Conservation (phyloP, 2,113 vertebrate genomes). For the Nyctereutes procyonoides region DNA sequence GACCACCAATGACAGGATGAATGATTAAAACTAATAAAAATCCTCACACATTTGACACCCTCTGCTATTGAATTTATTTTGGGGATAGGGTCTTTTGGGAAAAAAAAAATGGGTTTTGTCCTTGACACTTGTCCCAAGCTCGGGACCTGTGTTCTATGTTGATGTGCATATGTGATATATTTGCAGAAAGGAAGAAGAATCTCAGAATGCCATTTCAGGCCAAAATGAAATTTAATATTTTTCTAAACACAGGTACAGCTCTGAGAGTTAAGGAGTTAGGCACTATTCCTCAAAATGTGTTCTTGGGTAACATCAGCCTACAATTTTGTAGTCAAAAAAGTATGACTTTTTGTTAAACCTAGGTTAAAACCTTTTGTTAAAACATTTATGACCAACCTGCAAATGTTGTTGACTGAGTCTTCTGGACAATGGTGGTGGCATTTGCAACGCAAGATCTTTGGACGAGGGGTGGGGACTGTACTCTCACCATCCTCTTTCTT, state of each 20-base stretch:
- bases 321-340: not conserved
- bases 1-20: not conserved
- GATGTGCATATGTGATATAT: not conserved
- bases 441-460: slow-evolving; percentile 92
- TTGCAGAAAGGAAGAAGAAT: not conserved
- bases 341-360: not conserved
- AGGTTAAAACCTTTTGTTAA: not conserved
- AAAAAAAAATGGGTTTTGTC: not conserved
- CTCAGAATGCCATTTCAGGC: not conserved
- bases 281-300: not conserved
- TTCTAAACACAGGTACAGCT: not conserved
- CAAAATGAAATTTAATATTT: not conserved
- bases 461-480: slow-evolving; percentile 88
- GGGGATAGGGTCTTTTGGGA: not conserved
- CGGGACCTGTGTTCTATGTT: not conserved
- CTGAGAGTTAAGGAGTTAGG: not conserved
- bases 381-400: slow-evolving; percentile 90
- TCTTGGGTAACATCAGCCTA: not conserved
- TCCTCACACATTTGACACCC: not conserved
- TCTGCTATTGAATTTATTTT: not conserved
- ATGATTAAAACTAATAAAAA: not conserved
- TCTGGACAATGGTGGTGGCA: slow-evolving; percentile 97
- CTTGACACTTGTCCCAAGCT: not conserved
- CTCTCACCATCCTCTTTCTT: slow-evolving; percentile 90
- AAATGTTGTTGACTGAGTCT: slow-evolving; percentile 96